phyloP scores from a whole-genome alignment of 2,113 vertebrate genomes.

The Ovis canadensis region DNA sequence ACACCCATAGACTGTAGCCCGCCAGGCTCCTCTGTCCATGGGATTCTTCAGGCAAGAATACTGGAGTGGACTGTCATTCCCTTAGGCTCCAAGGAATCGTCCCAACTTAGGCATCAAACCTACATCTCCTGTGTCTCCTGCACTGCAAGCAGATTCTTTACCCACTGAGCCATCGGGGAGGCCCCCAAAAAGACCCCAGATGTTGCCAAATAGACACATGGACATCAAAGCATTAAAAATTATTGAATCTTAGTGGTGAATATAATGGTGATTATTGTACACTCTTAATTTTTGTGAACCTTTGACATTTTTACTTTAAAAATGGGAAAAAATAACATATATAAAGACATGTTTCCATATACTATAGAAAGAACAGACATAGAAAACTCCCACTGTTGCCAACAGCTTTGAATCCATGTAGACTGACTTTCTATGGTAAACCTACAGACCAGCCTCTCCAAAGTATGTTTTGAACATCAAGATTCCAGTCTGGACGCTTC shows the following conservation, averaged over 20 bases:
- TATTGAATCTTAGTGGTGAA: not conserved
- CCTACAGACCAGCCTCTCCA: not conserved
- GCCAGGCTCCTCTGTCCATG: not conserved
- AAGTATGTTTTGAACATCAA: not conserved
- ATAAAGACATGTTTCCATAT: not conserved
- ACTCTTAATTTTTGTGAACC: not conserved
- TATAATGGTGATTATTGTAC: not conserved
- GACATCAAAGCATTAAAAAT: not conserved
- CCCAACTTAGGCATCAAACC: not conserved
- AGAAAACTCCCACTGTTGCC: not conserved
- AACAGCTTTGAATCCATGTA: not conserved
- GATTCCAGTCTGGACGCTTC: not conserved
- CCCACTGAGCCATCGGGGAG: not conserved
- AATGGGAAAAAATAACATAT: not conserved
- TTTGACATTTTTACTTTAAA: not conserved
- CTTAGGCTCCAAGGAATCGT: not conserved
- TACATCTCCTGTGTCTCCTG: not conserved
- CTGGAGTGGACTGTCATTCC: not conserved
- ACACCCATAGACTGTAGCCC: not conserved
- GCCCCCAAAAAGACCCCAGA: not conserved
- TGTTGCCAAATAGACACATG: not conserved
- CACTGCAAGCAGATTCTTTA: not conserved
- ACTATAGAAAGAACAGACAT: not conserved
- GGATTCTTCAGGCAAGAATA: not conserved
- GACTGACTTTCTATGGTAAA: not conserved